A percentile compares a stretch with the other conserved stretches of the same genome.
Evolutionary conservation across 2,888 invertebrate species (phyloP).

Genomic region (Actias luna): DNA sequence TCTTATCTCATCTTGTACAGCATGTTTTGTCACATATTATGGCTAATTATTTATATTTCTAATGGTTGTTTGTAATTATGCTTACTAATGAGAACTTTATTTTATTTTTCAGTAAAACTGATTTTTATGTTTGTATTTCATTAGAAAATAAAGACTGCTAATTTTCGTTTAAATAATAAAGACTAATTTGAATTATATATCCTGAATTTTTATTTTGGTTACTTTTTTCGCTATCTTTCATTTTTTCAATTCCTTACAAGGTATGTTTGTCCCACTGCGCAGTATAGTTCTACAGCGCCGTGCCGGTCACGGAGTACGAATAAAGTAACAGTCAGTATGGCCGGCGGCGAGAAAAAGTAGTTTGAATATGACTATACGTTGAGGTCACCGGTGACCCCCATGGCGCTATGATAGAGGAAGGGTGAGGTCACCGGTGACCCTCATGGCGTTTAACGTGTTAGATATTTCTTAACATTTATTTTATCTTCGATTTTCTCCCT

Average conservation of each 20-base stretch:
- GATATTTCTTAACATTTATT: background rate
- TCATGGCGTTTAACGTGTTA: constrained; percentile 18
- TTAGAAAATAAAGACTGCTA: constrained; percentile 16
- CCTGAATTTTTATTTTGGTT: constrained; percentile 25
- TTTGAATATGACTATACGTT: constrained; percentile 30
- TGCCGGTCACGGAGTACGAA: background rate
- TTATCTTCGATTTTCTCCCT: no score
- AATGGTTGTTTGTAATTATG: constrained; percentile 33
- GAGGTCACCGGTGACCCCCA: constrained; percentile 37
- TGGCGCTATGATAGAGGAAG: constrained; percentile 31
- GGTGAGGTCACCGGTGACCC: constrained; percentile 28
- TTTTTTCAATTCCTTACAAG: constrained; percentile 29
- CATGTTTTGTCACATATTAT: constrained; percentile 32
- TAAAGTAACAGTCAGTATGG: constrained; percentile 31
- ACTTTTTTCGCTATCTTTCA: constrained; percentile 30
- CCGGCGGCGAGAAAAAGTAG: constrained; percentile 27
- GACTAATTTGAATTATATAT: constrained; percentile 29
- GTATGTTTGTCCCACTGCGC: constrained; percentile 31
- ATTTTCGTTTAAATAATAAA: constrained; percentile 34
- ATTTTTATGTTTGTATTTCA: constrained; percentile 21
- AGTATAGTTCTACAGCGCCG: constrained; percentile 1
- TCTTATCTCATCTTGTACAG: constrained; percentile 31
- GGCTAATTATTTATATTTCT: constrained; percentile 34
- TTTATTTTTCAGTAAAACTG: constrained; percentile 34
- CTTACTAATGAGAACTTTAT: constrained; percentile 32